Evolutionary conservation across 1,140 invertebrate species (phyloP), one percentile per base, ranked within the genome.

Genomic region (Drosophila nigromelanica): DNA sequence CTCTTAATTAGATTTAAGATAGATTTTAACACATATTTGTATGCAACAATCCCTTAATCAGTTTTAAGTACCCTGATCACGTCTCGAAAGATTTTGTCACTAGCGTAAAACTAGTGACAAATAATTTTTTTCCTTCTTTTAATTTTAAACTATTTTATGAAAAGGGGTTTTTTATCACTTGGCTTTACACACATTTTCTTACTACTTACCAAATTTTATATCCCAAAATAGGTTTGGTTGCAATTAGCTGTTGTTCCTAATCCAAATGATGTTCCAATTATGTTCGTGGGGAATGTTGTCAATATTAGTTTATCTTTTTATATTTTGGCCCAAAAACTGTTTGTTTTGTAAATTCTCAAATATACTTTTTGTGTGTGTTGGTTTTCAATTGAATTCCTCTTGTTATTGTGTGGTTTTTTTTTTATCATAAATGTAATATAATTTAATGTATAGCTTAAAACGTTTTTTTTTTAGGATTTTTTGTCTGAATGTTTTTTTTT

Each of bases 361-460:
- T 73, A 73, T 73, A 52, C 33, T 66, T 61, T 60, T 47, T 35
- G 42, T 47, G 33, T 60, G 21, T 73, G 30, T 67, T 37, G 40
- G 45, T 47, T 63, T 62, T 43, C 5, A 30, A 15, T 43, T 58
- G 40, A 43, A 43, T 43, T 54, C 15, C 14, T 14, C 39, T 47
- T 40, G 37, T 18, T 62, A 51, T 63, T 61, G 5, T 45, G 56
- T 63, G 50, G 5, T 43, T 62, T 37, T 43, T 52, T 37, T 64
- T 55, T 66, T 78, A 67, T 55, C 43, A 47, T 79, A 72, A 82
- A 63, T 86, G 66, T 86, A 78, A 73, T 78, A 79, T 79, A 73
- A 69, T 83, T 82, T 79, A 45, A 64, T 76, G 52, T 82, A 61
- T 76, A 82, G 80, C 67, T 83, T 82, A 82, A 76, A 77, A 77